A percentile compares a stretch with the other conserved stretches of the same genome.
These are phyloP conservation scores for Elmis aenea DNA, from an alignment of 2,888 invertebrate species.

Conservation along the genomic window DNA sequence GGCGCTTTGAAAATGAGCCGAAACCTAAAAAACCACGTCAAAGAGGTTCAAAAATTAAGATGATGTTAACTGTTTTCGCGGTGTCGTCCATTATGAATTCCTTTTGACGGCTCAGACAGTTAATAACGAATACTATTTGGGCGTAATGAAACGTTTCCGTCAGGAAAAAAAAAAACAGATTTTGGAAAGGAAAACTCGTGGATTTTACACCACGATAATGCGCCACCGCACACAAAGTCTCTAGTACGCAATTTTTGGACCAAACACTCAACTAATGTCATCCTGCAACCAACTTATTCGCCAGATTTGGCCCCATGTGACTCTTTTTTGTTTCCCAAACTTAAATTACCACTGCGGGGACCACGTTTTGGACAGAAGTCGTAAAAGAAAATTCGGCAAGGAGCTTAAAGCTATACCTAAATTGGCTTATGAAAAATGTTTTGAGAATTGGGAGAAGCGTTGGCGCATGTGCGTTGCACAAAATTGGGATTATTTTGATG, in stretches of 20 bases:
- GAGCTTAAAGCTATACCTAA: too few species aligned
- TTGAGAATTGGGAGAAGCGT: too few species aligned
- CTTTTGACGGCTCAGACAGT: constrained; percentile 9
- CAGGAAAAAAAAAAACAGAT: constrained; percentile 22
- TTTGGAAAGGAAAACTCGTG: constrained; percentile 26
- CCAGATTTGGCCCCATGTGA: constrained; percentile 21
- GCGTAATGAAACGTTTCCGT: too few species aligned
- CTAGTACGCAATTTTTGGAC: constrained; percentile 20
- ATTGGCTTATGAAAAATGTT: too few species aligned
- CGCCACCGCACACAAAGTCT: constrained; percentile 11
- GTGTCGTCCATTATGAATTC: constrained; percentile 13
- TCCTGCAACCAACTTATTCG: constrained; percentile 21
- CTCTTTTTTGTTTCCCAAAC: constrained; percentile 10
- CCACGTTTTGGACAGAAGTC: constrained; percentile 6
- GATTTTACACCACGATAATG: constrained; percentile 31
- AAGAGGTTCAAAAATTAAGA: constrained; percentile 15
- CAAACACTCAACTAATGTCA: constrained; percentile 19
- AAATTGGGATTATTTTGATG: too few species aligned
- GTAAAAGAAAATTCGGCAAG: too few species aligned
- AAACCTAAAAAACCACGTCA: constrained; percentile 5
- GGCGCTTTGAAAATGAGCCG: too few species aligned
- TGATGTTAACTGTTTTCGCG: constrained; percentile 17
- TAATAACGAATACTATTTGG: constrained; percentile 29
- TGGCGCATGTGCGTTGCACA: too few species aligned
- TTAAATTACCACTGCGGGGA: constrained; percentile 6